These are phyloP conservation scores for Percopsis transmontana DNA, from an alignment of 2,113 vertebrate species.

Conservation along the genomic window DNA sequence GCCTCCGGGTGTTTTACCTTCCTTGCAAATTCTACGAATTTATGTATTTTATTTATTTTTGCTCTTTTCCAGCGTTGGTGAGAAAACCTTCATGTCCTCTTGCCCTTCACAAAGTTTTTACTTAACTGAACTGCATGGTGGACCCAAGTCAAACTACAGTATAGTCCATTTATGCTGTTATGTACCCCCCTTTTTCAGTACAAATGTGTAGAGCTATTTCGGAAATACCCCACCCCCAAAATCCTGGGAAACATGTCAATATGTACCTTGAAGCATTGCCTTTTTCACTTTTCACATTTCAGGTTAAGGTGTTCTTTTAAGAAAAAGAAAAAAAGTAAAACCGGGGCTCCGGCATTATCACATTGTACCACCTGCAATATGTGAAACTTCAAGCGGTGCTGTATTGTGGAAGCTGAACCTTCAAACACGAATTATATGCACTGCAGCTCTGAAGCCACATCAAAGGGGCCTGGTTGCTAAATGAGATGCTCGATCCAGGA, in stretches of 20 bases:
- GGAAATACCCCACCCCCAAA: constrained; percentile 50
- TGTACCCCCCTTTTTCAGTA: constrained; percentile 55
- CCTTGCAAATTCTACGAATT: constrained; percentile 49
- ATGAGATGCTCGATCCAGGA: constrained; percentile 71
- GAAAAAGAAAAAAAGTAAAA: constrained; percentile 60
- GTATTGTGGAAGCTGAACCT: constrained; percentile 71
- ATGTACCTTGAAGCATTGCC: constrained; percentile 63
- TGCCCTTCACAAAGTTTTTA: constrained; percentile 43
- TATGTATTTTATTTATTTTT: constrained; percentile 29
- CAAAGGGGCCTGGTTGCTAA: constrained; percentile 64
- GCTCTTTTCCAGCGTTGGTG: constrained; percentile 17
- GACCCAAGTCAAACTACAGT: constrained; percentile 55
- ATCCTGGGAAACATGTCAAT: constrained; percentile 52
- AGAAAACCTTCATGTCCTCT: constrained; percentile 49
- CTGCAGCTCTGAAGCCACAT: constrained; percentile 72
- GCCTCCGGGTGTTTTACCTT: constrained; percentile 31
- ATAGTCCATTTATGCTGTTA: constrained; percentile 62
- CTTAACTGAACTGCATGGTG: constrained; percentile 54
- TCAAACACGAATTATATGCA: constrained; percentile 73
- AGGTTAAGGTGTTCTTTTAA: constrained; percentile 67
- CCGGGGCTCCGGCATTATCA: constrained; percentile 65
- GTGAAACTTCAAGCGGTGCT: constrained; percentile 66
- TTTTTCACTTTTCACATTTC: constrained; percentile 68
- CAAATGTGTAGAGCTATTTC: constrained; percentile 58
- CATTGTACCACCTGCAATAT: constrained; percentile 73